These are phyloP conservation scores for Glyptemys insculpta DNA, from an alignment of 2,797 vertebrate species.

Conservation along the genomic window DNA sequence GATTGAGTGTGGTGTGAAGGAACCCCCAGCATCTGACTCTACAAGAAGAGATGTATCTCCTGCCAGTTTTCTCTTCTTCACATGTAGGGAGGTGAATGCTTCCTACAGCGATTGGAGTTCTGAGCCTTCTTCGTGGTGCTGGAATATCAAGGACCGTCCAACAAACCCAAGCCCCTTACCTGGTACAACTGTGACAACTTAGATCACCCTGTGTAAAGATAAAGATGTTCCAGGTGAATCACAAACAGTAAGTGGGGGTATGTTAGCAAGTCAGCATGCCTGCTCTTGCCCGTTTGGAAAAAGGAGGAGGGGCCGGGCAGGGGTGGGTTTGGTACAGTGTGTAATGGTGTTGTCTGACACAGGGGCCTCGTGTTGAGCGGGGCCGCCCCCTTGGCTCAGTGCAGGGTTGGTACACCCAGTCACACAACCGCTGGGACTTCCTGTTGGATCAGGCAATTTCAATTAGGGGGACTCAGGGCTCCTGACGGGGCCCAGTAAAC, in stretches of 20 bases:
- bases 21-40: not conserved
- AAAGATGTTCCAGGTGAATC: not conserved
- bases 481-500: too few relatives aligned
- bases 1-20: not conserved
- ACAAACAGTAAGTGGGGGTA: fast-evolving
- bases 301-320: not conserved
- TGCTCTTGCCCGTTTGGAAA: not conserved
- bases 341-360: not conserved
- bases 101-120: constrained; percentile 1
- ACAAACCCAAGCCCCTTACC: not conserved
- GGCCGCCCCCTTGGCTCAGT: too few relatives aligned
- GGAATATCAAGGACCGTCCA: not conserved
- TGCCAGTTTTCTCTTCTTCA: not conserved
- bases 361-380: too few relatives aligned
- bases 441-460: too few relatives aligned
- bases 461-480: too few relatives aligned
- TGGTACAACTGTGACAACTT: fast-evolving
- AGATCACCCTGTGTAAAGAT: fast-evolving
- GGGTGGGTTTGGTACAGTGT: fast-evolving
- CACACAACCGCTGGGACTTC: too few relatives aligned
- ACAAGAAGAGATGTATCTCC: not conserved
- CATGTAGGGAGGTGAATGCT: not conserved
- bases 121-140: constrained; percentile 10
- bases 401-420: too few relatives aligned
- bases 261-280: not conserved